Evolutionary conservation across 1,140 invertebrate species (phyloP), one percentile per base, ranked within the genome.

Genomic region (Schlechtendalia chinensis): DNA sequence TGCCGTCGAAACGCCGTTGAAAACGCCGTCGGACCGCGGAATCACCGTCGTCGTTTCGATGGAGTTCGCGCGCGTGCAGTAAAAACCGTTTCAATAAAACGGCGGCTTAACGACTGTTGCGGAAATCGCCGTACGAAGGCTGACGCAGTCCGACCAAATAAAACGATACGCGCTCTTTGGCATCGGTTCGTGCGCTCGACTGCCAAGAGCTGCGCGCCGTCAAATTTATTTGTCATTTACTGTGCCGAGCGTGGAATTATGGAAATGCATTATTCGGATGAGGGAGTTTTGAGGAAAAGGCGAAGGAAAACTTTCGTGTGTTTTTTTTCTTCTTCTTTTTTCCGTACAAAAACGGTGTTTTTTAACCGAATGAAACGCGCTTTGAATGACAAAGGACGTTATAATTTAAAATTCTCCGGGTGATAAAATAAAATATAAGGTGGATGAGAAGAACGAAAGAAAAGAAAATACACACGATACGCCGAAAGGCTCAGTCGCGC

Each of bases 381-480:
- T 77, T 75, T 77, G 56, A 45, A 77, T 22, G 56, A 77, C 74
- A 77, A 77, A 77, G 74, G 59, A 58, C 53, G 54, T 45, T 77
- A 58, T 77, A 77, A 77, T 77, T 77, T 77, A 77, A 77, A 77
- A 77, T 77, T 58, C 74, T 58, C 24, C 54, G 56, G 54, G 74
- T 27, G 74, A 77, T 59, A 77, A 77, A 59, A 59, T 77, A 58
- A 59, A 72, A 74, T 24, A 45, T 32, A 59, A 75, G 72, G 74
- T 77, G 54, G 29, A 75, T 58, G 53, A 74, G 53, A 74, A 54
- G 22, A 19, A 22, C 17, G 14, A 74, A 56, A 59, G 1, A 77
- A 61, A 77, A 69, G n/a, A 75, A 45, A 27, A 61, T 24, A 45
- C 56, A 17, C 32, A 47, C 32, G 54, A 32, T 47, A 1, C 22